Base-by-base conservation (phyloP, 2,888 invertebrate species). In the Neoscelio sp. region DNA sequence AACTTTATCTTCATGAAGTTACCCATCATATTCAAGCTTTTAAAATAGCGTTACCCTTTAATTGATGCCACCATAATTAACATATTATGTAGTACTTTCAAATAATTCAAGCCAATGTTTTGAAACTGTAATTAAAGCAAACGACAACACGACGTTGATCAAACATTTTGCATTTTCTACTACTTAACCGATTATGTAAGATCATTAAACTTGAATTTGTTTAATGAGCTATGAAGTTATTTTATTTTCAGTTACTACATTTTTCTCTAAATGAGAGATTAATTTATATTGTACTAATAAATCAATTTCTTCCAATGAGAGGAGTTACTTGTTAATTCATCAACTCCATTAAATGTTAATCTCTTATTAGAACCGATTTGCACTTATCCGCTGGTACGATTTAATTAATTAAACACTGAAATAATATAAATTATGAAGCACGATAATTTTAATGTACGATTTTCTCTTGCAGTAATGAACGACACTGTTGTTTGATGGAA, bases 81-180 rank as follows among this genome's bases (percentile, higher is more conserved):
- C n/a, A n/a, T n/a, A n/a, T n/a, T n/a, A n/a, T n/a, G n/a, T n/a
- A n/a, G n/a, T n/a, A n/a, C n/a, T n/a, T 23, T 23, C 6, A 23
- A 23, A 23, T 23, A 23, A 23, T 23, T 6, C 23, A 23, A 23
- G 23, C 23, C 13, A 7, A 38, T 48, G 10, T 48, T 48, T 48
- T 48, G 8, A 12, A 7, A 12, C 5, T n/a, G 28, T 17, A 48
- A 28, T 12, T 5, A 28, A 28, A 15, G 26, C 48, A 28, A 26
- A 46, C 20, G 26, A 5, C 28, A n/a, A 48, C 28, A 28, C 48
- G 17, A 28, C 28, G 28, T 30, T 48, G 28, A 28, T 48, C 28
- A 26, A 48, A 26, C 48, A 15, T 6, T 23, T 26, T 48, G 26
- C 28, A 26, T 48, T 28, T 7, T 28, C 48, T 46, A 23, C 46